Evolutionary conservation across 2,113 vertebrate genomes (phyloP), one percentile per base, ranked within the genome.

Genomic region (Myocastor coypus): DNA sequence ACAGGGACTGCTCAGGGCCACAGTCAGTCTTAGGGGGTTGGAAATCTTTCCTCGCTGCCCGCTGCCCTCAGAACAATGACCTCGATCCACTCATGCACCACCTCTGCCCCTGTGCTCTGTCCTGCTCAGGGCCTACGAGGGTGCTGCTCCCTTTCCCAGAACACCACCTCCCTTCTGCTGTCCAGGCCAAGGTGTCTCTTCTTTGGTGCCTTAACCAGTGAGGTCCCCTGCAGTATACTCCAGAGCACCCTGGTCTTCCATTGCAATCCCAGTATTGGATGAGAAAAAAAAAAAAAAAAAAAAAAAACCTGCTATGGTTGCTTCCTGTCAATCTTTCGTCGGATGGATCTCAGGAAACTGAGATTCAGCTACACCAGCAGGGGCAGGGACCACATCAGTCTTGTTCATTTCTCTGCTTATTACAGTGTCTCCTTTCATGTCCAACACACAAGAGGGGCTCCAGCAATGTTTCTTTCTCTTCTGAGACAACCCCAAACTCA

Each of bases 261-360:
- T 59, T 85, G 85, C 52, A 63, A 20, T 57, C 12, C 1, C 19
- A 20, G 1, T 7, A 8, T 52, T 75, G 32, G 26, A 24, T 63
- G 26, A 42, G 52, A 4, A 30, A 30, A 9, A n/a, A n/a, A n/a
- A n/a, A n/a, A n/a, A n/a, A n/a, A 4, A 30, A 30, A 9, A n/a
- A n/a, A n/a, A n/a, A 0, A 26, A 11, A 46, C 24, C 34, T 17
- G 17, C 57, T 2, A 16, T 57, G 5, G 55, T 5, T 9, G 3
- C 40, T 40, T 32, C 71, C 16, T 30, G 5, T 30, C 28, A 81
- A 30, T 55, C 28, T 50, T 42, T 17, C 12, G 4, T 34, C 0
- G 19, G 75, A 11, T 3, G 55, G 19, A 37, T 68, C 37, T 37
- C 55, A 75, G 61, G 30, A 40, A 42, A 59, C 46, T n/a, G 40